Base-by-base conservation (phyloP, 2,888 invertebrate genomes). In the Geotrupes spiniger region DNA sequence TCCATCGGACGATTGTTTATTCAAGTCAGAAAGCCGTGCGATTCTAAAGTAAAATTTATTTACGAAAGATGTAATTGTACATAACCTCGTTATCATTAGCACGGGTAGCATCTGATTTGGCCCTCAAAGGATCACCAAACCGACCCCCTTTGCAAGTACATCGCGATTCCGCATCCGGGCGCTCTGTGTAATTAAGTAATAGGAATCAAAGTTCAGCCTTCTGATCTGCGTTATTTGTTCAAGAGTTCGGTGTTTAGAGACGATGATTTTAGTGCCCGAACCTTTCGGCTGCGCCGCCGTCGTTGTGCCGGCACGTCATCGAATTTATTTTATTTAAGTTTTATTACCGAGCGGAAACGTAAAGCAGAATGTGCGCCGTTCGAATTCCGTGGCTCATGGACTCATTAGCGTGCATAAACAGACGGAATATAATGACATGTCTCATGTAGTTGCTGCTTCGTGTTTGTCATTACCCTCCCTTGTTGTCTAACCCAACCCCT, bases 51-150 rank as follows among this genome's bases (percentile, higher is more conserved):
- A 15, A 42, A 42, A 49, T 50, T 50, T 50, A 50, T 50, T 50
- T 50, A 50, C 42, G 46, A 42, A 44, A 46, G 46, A 68, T 68
- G 68, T 73, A 72, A 71, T 72, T 72, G 71, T 70, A 72, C 68
- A 63, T 72, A 73, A 73, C 66, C 70, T 71, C 63, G 72, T 73
- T 73, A 73, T 72, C 73, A 72, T 73, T 72, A 72, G 71, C 63
- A 56, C 59, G 51, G 56, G 61, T 64, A 21, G 62, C 66, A 63
- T 64, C 68, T 67, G 70, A 71, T 70, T 71, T 69, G 63, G 61
- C 59, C 59, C 63, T 70, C 71, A 69, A 70, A 69, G 69, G 68
- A 66, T 63, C 64, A 45, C 50, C 37, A 28, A 39, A 39, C 26
- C 16, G 14, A 33, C 33, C 33, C 33, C 33, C 15, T 33, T 33